Base-by-base conservation (phyloP, 2,113 vertebrate species). In the Apodemus speciosus region DNA sequence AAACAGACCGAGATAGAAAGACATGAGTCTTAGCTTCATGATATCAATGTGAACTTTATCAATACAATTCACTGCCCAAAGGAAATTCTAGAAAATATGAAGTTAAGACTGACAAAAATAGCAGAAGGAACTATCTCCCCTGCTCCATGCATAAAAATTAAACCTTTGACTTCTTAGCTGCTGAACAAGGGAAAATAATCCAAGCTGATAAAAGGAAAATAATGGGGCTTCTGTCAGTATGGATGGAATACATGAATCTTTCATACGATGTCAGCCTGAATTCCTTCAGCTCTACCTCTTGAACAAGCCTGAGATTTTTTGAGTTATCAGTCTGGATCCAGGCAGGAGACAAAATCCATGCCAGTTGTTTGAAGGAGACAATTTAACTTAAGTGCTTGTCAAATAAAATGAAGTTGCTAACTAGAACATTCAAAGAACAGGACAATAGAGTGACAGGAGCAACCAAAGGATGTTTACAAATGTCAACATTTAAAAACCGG, bases 131-230 rank as follows among this genome's bases (percentile, higher is more conserved):
- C n/a, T 56, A 87, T 91, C 73, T 60, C 9, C 8, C 14, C 16
- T n/a, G n/a, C 49, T 69, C 64, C 38, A 89, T 43, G n/a, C 76
- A 87, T 68, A 3, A 43, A 93, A 92, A 92, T 89, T 38, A 84
- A 68, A 38, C 60, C 35, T 93, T 79, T 53, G 60, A 25, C 58
- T 49, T 46, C 80, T 43, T 85, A 75, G 76, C 13, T 64, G 46
- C 49, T 62, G 32, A 49, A 38, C 76, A 73, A 81, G 20, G 15
- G 49, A 73, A 85, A 32, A 16, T 30, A 87, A 85, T 1, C 38
- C 27, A n/a, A 80, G 49, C 68, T 35, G 13, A 60, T 79, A 43
- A 49, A 75, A 27, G 68, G 43, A 80, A 81, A 88, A 88, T 13
- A 30, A 66, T 51, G 62, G 77, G 62, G 77, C 53, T 87, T 85